Evolutionary conservation across 2,888 invertebrate genomes (phyloP), one percentile per base, ranked within the genome.

Genomic region (Oithona nana): DNA sequence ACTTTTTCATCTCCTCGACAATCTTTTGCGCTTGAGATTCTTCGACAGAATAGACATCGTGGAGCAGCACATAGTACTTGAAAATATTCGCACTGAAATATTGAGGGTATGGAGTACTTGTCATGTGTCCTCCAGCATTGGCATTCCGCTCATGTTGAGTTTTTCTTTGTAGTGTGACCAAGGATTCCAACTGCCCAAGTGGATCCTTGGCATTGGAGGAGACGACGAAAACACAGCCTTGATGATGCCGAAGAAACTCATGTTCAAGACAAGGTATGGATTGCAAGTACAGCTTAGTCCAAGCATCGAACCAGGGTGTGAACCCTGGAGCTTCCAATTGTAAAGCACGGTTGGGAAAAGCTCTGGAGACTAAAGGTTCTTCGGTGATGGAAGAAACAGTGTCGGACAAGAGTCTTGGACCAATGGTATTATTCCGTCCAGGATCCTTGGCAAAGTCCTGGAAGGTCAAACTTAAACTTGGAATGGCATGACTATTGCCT

Each of bases 391-490:
- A n/a, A 22, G 26, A 24, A 3, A 54, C 56, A 13, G 24, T 16
- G 28, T 62, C 62, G 2, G 31, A 26, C 28, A 62, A 16, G 16
- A 62, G 22, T 28, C 49, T 56, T 3, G 28, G 54, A 28, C 28
- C 31, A 8, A 62, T 31, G 26, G 48, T n/a, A n/a, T n/a, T n/a
- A n/a, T n/a, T n/a, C n/a, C 48, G 6, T 13, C n/a, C 20, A 11
- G 56, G 56, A 20, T 62, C 62, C 56, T 28, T 30, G 2, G 56
- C 31, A 11, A 62, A 56, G 24, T 62, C 62, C 56, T 54, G 55
- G 31, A 62, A 56, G 56, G 55, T 8, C 16, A 62, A 11, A 24
- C n/a, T 24, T 4, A 62, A 28, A 48, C n/a, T 28, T 20, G 22
- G 48, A 28, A 61, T n/a, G n/a, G 20, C 26, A n/a, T 54, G 54